Evolutionary conservation across 2,888 invertebrate species (phyloP).

Genomic region (Drosophila macrospina): DNA sequence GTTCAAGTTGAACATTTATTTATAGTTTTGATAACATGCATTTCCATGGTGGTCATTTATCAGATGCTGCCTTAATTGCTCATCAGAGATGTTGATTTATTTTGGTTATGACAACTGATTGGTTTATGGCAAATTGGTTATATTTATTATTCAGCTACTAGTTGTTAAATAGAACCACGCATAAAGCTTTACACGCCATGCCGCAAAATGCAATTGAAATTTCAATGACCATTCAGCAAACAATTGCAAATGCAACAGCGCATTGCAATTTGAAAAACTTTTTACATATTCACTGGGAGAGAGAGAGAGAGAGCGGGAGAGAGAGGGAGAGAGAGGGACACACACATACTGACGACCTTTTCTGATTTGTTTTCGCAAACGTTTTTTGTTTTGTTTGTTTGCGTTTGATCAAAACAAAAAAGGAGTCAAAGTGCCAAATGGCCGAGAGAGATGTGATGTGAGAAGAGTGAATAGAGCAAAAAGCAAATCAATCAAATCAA

Average conservation of each 20-base stretch:
- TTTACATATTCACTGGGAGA: conserved; percentile 18
- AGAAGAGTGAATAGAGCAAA: conserved; percentile 1
- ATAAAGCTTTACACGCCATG: conserved; percentile 53
- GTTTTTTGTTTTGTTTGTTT: conserved; percentile 30
- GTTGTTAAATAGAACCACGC: conserved; percentile 26
- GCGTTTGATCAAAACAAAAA: conserved; percentile 33
- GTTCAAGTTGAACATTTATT: not conserved
- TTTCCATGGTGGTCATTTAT: conserved; percentile 12
- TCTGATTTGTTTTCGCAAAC: conserved; percentile 50
- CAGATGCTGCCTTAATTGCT: conserved; percentile 30
- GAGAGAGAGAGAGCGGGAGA: conserved; percentile 5
- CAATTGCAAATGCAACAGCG: conserved; percentile 41
- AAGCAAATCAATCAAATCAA: conserved; percentile 70
- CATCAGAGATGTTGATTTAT: conserved; percentile 15
- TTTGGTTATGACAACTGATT: conserved; percentile 15
- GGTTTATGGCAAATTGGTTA: conserved; percentile 24
- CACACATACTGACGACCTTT: conserved; percentile 22
- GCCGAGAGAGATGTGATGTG: not conserved
- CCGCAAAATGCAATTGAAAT: conserved; percentile 65
- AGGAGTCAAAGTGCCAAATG: conserved; percentile 60
- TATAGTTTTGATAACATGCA: not conserved
- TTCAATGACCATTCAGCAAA: conserved; percentile 61
- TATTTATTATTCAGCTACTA: conserved; percentile 50
- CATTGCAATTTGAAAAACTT: conserved; percentile 56
- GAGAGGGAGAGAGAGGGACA: not conserved